Evolutionary conservation across 2,888 invertebrate genomes (phyloP), one percentile per base, ranked within the genome.

Genomic region (Marronus borbonicus): DNA sequence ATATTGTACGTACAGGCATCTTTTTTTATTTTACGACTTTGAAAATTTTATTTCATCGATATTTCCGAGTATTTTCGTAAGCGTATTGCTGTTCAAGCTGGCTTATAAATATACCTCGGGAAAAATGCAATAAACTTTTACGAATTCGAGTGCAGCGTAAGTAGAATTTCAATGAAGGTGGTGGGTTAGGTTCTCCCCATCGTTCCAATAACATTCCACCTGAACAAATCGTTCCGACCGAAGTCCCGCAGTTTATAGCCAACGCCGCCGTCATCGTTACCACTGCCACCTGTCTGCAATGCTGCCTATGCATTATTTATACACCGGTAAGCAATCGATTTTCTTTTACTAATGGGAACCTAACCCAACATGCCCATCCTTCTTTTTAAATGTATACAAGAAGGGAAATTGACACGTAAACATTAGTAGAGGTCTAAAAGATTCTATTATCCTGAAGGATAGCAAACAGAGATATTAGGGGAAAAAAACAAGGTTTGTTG

Each of bases 281-380:
- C 65, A 65, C 70, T 55, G 31, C 70, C 70, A 70, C 70, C 70
- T 70, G 70, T 36, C 70, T 55, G 36, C 36, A 70, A 70, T 36
- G 36, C 70, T 55, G 55, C 55, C 70, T 55, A 70, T 70, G 70
- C 70, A 70, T 70, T 70, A 70, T 70, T 70, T 70, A 70, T 58
- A 70, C 55, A 70, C 31, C 55, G 70, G 55, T 70, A 52, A 70
- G 55, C 55, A 70, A 70, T 70, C 70, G 70, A 70, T 70, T 70
- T 70, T 55, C 70, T 70, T 39, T 52, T 52, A 28, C 55, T 70
- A 70, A 70, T 70, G 55, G 55, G 55, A 55, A 70, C 55, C 70
- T 17, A 70, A 52, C 70, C 28, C 58, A 70, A 36, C 65, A 65
- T 44, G 20, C 55, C 55, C 55, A 55, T 10, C 3, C 8, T 44